Percentiles rank a stretch among this genome's conserved stretches.
Evolutionary conservation across 2,797 vertebrate species (phyloP).

Genomic region (Sebastes taczanowskii): DNA sequence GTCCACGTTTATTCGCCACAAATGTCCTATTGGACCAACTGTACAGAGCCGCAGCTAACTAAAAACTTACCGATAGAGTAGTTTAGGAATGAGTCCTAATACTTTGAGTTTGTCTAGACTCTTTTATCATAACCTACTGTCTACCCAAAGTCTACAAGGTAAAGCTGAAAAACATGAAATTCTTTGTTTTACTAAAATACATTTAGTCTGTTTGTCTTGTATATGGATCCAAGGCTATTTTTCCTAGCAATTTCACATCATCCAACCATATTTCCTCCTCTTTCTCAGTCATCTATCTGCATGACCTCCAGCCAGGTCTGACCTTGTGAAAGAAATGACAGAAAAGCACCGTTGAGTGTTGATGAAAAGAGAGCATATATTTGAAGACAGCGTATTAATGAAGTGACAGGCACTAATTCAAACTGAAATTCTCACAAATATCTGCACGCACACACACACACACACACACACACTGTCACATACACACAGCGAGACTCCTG

Average conservation of each 20-base stretch:
- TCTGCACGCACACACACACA: background rate
- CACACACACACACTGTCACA: background rate
- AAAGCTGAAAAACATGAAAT: slow-evolving; percentile 1
- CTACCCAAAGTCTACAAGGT: background rate
- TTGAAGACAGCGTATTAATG: slow-evolving; percentile 61
- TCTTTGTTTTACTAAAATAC: slow-evolving; percentile 18
- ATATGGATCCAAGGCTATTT: slow-evolving; percentile 23
- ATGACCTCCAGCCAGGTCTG: slow-evolving; percentile 47
- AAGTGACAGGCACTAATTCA: slow-evolving; percentile 69
- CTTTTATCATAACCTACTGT: background rate
- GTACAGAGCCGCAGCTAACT: background rate
- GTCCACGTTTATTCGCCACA: background rate
- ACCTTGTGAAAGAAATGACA: slow-evolving; percentile 56
- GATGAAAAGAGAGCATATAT: slow-evolving; percentile 62
- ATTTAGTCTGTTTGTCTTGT: background rate
- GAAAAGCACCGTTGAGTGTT: slow-evolving; percentile 36
- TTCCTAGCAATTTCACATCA: slow-evolving; percentile 26
- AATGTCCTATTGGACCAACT: background rate
- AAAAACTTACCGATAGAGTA: rapidly evolving
- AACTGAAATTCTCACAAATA: slow-evolving; percentile 57
- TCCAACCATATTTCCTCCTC: background rate
- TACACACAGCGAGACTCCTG: slow-evolving; percentile 33
- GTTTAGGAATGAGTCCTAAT: too few species aligned
- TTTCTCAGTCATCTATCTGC: slow-evolving; percentile 25
- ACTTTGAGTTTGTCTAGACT: background rate